Percentiles rank a stretch among this genome's conserved stretches.
Evolutionary conservation across 2,888 invertebrate genomes (phyloP).

Genomic region (Uropetala carovei): DNA sequence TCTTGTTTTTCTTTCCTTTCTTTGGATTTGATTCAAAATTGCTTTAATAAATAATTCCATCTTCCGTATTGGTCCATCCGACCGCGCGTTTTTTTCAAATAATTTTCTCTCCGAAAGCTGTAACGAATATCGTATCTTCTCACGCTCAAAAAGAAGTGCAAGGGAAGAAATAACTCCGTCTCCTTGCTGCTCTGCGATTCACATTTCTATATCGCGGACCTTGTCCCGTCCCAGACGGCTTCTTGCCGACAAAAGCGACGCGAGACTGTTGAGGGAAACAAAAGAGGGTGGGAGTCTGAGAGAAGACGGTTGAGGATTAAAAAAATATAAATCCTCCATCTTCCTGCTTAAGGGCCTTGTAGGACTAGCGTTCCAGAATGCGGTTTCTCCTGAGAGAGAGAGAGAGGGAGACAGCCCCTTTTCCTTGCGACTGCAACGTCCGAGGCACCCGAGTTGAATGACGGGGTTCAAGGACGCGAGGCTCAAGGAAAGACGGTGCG

Average conservation of each 20-base stretch:
- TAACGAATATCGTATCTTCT: no score
- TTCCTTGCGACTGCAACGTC: not conserved
- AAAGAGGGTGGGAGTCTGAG: not conserved
- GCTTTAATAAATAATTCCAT: no score
- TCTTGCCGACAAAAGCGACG: not conserved
- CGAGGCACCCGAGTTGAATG: constrained; percentile 42
- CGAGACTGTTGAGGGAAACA: no score
- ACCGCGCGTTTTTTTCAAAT: no score
- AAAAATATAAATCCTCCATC: constrained; percentile 1
- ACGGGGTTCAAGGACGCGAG: constrained; percentile 45
- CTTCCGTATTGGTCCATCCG: no score
- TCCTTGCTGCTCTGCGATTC: not conserved
- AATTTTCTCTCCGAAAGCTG: no score
- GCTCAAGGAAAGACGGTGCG: constrained; percentile 33
- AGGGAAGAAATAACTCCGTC: no score
- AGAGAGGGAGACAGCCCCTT: not conserved
- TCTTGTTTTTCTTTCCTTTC: no score
- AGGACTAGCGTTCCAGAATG: constrained; percentile 39
- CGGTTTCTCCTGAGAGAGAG: not conserved
- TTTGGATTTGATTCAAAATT: no score
- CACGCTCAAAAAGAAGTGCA: no score
- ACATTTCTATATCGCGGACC: not conserved
- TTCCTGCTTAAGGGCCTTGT: not conserved
- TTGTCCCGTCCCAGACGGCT: not conserved
- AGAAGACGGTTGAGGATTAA: not conserved